A percentile compares a stretch with the other conserved stretches of the same genome.
These are phyloP conservation scores for Heliothis subflexa DNA, from an alignment of 1,140 invertebrate species.

Conservation along the genomic window DNA sequence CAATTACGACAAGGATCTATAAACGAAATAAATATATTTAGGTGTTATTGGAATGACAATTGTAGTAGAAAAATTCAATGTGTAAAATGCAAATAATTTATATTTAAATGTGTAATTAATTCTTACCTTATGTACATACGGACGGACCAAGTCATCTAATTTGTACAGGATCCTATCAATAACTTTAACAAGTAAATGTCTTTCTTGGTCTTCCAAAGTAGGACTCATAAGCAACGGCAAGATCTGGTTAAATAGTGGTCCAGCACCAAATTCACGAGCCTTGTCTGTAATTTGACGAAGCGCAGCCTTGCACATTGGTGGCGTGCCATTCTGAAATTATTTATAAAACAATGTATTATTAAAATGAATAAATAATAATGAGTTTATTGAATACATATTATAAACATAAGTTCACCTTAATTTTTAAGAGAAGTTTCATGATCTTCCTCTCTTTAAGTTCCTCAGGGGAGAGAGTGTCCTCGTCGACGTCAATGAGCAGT, in stretches of 20 bases:
- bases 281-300: conserved; percentile 99
- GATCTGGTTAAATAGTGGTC: conserved; percentile 99
- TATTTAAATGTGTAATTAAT: background rate
- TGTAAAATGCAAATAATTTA: too few species aligned
- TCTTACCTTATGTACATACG: conserved; percentile 98
- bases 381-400: background rate
- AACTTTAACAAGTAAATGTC: conserved; percentile 99
- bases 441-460: conserved; percentile 99
- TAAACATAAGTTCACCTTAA: conserved; percentile 88
- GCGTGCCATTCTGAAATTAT: conserved; percentile 94
- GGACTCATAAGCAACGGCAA: conserved; percentile 99
- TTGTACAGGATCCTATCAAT: conserved; percentile 99
- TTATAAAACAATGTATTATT: background rate
- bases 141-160: conserved; percentile 98
- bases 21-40: conserved; percentile 53
- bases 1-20: conserved; percentile 98
- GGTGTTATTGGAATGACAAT: too few species aligned
- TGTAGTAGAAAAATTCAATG: background rate
- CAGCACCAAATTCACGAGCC: conserved; percentile 98
- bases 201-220: conserved; percentile 99
- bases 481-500: conserved; percentile 98
- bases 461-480: conserved; percentile 97
- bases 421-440: conserved; percentile 99
- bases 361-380: background rate
- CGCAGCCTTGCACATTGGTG: conserved; percentile 99